phyloP scores from a whole-genome alignment of 2,888 invertebrate species.

The Dugesia japonica region DNA sequence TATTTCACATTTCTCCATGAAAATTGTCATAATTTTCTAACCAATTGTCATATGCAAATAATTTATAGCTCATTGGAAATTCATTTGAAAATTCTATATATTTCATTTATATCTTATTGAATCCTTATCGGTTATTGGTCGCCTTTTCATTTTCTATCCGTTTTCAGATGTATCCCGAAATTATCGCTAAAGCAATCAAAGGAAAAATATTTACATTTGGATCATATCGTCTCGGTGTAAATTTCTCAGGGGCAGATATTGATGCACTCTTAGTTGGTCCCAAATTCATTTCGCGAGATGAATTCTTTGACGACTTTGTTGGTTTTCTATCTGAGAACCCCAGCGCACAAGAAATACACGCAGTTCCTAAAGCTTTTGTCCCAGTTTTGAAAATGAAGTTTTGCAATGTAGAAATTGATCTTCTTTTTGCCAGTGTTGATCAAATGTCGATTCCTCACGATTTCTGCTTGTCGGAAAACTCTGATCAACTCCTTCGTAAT shows the following conservation, averaged over 20 bases:
- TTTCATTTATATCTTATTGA: no score
- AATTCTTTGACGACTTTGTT: slow-evolving; percentile 87
- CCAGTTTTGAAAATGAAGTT: slow-evolving; percentile 98
- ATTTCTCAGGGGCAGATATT: slow-evolving; percentile 77
- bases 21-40: no score
- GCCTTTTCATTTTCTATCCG: no score
- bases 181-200: slow-evolving; percentile 50
- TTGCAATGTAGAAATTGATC: slow-evolving; percentile 70
- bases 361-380: slow-evolving; percentile 94
- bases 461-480: slow-evolving; percentile 72
- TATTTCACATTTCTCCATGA: no score
- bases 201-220: slow-evolving; percentile 99
- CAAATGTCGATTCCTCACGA: slow-evolving; percentile 83
- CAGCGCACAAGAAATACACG: slow-evolving; percentile 54
- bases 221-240: slow-evolving; percentile 74
- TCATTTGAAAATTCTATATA: no score
- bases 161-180: slow-evolving; percentile 23
- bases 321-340: slow-evolving; percentile 69
- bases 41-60: no score
- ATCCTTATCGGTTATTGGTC: no score
- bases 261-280: slow-evolving; percentile 95
- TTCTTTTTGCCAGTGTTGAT: slow-evolving; percentile 81
- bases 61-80: no score
- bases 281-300: slow-evolving; percentile 73
- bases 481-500: slow-evolving; percentile 64